Percentiles rank a stretch among this genome's conserved stretches.
phyloP scores from a whole-genome alignment of 2,797 vertebrate genomes.

The Molossus alvarezi region DNA sequence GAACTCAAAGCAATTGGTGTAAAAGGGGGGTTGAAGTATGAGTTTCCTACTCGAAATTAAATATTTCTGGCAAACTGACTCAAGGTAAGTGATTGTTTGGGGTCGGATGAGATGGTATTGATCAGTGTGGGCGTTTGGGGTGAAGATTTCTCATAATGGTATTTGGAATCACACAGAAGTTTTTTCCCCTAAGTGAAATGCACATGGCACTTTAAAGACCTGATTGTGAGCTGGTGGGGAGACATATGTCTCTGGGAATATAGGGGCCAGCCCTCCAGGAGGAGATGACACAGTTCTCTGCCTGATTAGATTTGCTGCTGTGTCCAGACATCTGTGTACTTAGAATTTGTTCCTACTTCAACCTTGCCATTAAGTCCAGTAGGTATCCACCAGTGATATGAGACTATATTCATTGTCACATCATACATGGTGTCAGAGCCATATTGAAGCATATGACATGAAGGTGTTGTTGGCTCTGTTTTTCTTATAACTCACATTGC shows the following conservation, averaged over 20 bases:
- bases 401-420: neutral
- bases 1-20: neutral
- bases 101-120: neutral
- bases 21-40: neutral
- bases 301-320: constrained; percentile 8
- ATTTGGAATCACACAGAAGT: neutral
- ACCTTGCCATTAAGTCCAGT: neutral
- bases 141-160: neutral
- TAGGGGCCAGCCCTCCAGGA: neutral
- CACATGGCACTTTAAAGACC: neutral
- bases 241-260: constrained; percentile 13
- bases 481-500: neutral
- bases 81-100: neutral
- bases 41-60: constrained; percentile 42
- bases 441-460: neutral
- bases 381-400: neutral
- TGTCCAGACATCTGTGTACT: neutral
- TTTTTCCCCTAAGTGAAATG: neutral
- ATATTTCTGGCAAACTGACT: neutral
- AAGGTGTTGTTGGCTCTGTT: neutral
- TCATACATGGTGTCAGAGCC: neutral
- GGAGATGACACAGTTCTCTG: neutral
- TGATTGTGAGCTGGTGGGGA: neutral
- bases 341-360: neutral
- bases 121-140: neutral